Base-by-base conservation (phyloP, 2,797 vertebrate species). In the Limosa lapponica region DNA sequence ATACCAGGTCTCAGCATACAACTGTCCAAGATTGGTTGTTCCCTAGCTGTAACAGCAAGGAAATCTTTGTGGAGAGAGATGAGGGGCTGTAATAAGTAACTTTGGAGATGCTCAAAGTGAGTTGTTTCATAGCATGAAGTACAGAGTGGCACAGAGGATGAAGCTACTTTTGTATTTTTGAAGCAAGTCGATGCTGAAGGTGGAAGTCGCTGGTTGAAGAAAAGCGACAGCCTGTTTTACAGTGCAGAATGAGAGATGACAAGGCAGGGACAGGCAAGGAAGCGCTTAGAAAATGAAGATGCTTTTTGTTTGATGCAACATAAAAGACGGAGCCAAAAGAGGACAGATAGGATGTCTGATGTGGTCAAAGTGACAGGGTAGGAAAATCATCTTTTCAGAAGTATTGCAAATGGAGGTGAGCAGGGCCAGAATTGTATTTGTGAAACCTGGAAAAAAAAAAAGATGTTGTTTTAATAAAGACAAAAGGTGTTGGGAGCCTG, bases 301-400 rank as follows among this genome's bases (percentile, higher is more conserved):
- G 48, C 8, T 69, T 95, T 90, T 89, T 93, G 77, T 93, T 87
- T 93, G 88, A 77, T 84, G 34, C 17, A 69, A 62, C 39, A 36
- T 77, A 87, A 81, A 92, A 84, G 66, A 65, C 71, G 57, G 66
- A 75, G 66, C 28, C 23, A 9, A 69, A 75, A 87, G 70, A 78
- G 90, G 71, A 64, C 58, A 75, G 82, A 58, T 41, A 41, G 27
- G 30, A 75, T 2, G n/a, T 62, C 51, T 83, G 71, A 73, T 87
- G 62, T 49, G 83, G 89, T 90, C 70, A 62, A 59, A 93, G 59
- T 77, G 55, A 23, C 43, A 77, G 55, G 22, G 36, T 8, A 62
- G 30, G 64, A 75, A 80, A 94, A 65, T 59, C 0, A 58, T 82
- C 10, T 77, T 84, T 72, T 79, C 43, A 70, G 66, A 69, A 82